Conservation (phyloP, 2,888 invertebrate genomes). For the Tanypteryx hageni region DNA sequence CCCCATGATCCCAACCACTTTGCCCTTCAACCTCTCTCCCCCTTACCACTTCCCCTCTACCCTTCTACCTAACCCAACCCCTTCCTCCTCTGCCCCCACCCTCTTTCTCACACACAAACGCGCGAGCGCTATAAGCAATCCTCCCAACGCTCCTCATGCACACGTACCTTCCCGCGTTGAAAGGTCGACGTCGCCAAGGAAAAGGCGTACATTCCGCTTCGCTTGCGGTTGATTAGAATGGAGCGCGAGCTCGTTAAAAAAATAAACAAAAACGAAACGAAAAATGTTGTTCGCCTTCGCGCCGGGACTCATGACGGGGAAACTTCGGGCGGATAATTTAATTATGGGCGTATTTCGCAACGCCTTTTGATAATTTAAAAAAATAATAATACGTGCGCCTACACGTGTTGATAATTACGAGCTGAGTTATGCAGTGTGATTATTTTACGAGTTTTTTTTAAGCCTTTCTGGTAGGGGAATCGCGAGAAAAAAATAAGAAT, state of each 20-base stretch:
- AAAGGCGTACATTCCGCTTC: not conserved
- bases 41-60: no score
- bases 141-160: no score
- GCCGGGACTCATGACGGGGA: not conserved
- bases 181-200: constrained; percentile 4
- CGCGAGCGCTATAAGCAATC: no score
- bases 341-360: constrained; percentile 21
- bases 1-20: not conserved
- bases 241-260: constrained; percentile 29
- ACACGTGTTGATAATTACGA: not conserved
- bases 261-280: not conserved
- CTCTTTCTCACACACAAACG: no score
- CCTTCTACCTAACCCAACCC: not conserved
- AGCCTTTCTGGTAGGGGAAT: no score
- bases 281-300: constrained; percentile 18
- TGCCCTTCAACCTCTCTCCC: not conserved
- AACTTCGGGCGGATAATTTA: constrained; percentile 25
- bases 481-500: no score
- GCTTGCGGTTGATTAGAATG: constrained; percentile 29
- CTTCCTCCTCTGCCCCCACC: no score
- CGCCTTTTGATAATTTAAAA: not conserved
- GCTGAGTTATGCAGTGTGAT: not conserved
- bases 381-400: not conserved
- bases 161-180: not conserved
- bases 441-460: not conserved